Base-by-base conservation (phyloP, 2,797 vertebrate species). In the Clarias platycephalus region DNA sequence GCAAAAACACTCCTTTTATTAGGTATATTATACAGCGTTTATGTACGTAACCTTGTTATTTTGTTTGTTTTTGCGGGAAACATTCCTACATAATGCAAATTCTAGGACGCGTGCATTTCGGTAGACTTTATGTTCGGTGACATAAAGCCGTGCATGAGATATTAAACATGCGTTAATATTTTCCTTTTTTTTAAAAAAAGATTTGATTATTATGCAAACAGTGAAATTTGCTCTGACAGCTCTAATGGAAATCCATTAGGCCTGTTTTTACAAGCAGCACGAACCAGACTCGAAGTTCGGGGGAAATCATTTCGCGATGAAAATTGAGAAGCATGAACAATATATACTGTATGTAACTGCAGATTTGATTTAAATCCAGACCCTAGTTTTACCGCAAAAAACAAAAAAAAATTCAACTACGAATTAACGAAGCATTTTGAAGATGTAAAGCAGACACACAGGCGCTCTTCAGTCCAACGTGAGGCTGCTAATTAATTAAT, bases 401-500 rank as follows among this genome's bases (percentile, higher is more conserved):
- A 37, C 34, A 49, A 53, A 13, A 13, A 80, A 31, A 26, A 13
- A 34, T 81, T 5, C 44, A 2, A 37, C 66, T 34, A 40, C 31
- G 67, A 8, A 10, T 40, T 49, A 12, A 49, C 49, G 49, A 49
- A 20, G 63, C 16, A 72, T 74, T 53, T 53, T 31, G 18, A 67
- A 26, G 26, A 26, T 80, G 28, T 66, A 34, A 49, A 55, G 12
- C 49, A 49, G 2, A 49, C 44, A 53, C 9, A 13, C 40, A 72
- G 12, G 16, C 60, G 37, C 15, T 28, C 53, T 80, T 80, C 44
- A 2, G 63, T n/a, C 44, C 24, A 44, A 53, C 44, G 10, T 66
- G 44, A 66, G 63, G 40, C 63, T 10, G 24, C 37, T 63, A 79
- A 63, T 63, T 63, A 63, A 79, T 63, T 79, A 63, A 34, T 44